These are phyloP conservation scores for Cecidostiba fungosa DNA, from an alignment of 2,888 invertebrate species.

Conservation along the genomic window DNA sequence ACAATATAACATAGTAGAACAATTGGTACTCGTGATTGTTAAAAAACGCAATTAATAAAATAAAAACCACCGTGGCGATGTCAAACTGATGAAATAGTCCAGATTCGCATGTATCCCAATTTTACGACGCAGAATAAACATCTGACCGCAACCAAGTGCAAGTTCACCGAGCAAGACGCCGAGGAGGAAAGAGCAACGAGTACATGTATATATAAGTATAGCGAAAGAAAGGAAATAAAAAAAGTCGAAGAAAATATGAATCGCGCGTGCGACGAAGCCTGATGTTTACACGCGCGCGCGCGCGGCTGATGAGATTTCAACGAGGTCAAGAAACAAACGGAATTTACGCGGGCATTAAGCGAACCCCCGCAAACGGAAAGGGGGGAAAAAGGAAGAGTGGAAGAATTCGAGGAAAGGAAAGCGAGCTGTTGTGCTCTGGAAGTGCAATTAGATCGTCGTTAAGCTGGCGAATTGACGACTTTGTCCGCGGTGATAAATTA, in stretches of 20 bases:
- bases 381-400: not conserved
- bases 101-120: too few relatives aligned
- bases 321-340: slow-evolving; percentile 58
- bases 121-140: slow-evolving; percentile 25
- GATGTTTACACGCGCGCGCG: slow-evolving; percentile 46
- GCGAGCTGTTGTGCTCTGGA: not conserved
- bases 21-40: too few relatives aligned
- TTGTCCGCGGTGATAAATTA: not conserved
- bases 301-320: slow-evolving; percentile 55
- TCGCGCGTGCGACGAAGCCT: slow-evolving; percentile 32
- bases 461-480: not conserved
- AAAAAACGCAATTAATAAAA: too few relatives aligned
- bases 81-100: too few relatives aligned
- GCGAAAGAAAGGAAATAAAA: not conserved
- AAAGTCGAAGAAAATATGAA: slow-evolving; percentile 25
- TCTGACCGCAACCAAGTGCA: slow-evolving; percentile 31
- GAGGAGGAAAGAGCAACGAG: not conserved
- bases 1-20: not conserved
- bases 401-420: not conserved
- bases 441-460: slow-evolving; percentile 25
- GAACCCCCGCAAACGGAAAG: slow-evolving; percentile 62
- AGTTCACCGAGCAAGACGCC: slow-evolving; percentile 23
- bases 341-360: slow-evolving; percentile 66
- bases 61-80: too few relatives aligned
- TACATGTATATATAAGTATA: not conserved